Evolutionary conservation across 30 jellyfish, hydroid and myxozoan genomes (phyloP), one percentile per base, ranked within the genome.

Genomic region (Hydractinia symbiolongicarpus): DNA sequence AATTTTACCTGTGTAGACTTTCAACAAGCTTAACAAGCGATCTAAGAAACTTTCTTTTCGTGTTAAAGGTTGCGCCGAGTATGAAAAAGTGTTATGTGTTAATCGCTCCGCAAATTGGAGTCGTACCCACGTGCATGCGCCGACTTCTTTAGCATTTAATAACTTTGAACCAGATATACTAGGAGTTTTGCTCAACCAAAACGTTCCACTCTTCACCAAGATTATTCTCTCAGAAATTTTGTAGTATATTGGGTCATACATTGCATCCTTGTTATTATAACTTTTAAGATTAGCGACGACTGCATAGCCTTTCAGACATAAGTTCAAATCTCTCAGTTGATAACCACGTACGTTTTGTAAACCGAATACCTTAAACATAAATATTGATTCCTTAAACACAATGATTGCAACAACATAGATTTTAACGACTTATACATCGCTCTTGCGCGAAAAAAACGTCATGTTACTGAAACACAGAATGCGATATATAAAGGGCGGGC

Each of bases 151-250:
- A n/a, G 19, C 74, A 64, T 64, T 64, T n/a, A 5, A 4, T 13
- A 64, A 64, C 74, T 64, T 64, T 64, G 74, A 6, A 4, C 74
- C 74, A n/a, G 9, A 6, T n/a, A 64, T 8, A 13, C 40, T 64
- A 44, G 74, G 74, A n/a, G 17, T n/a, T 7, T 64, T 64, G 40
- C 74, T 64, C 4, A 64, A 4, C 74, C 74, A 64, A 13, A 64
- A 64, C 17, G 74, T 51, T 64, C 74, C 74, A 64, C 74, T 64
- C 9, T 64, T 64, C 8, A 64, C 74, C 40, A 64, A 64, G 19
- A 6, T n/a, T 13, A 64, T n/a, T 51, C 74, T 44, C 17, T 51
- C 8, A 7, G 19, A 44, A 6, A 6, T 64, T 51, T 64, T 64
- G 74, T 64, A 64, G 40, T n/a, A 64, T 44, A 64, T 4, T 2